These are phyloP conservation scores for Euborellia annulipes DNA, from an alignment of 1,140 invertebrate genomes.

Conservation along the genomic window DNA sequence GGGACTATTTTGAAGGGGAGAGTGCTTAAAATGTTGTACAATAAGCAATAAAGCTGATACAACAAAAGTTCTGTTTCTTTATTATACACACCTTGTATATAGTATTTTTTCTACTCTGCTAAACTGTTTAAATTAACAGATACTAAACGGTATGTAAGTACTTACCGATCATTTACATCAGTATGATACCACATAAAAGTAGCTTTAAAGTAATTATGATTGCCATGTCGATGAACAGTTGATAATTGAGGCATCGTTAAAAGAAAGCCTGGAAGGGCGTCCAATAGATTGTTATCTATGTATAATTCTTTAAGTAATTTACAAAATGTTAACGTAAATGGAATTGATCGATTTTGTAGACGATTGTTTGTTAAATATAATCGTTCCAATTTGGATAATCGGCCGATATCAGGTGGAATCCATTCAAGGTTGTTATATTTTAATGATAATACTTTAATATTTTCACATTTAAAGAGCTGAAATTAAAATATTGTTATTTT, in stretches of 20 bases:
- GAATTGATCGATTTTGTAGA: constrained; percentile 31
- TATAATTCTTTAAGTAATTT: constrained; percentile 24
- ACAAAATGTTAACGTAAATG: constrained; percentile 31
- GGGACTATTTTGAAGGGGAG: too few relatives aligned
- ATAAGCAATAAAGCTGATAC: too few relatives aligned
- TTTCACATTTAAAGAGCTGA: constrained; percentile 31
- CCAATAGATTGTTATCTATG: constrained; percentile 32
- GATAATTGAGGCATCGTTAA: constrained; percentile 27
- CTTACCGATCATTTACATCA: constrained; percentile 31
- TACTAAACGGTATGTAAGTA: too few relatives aligned
- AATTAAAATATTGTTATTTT: constrained; percentile 4
- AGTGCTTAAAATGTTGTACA: too few relatives aligned
- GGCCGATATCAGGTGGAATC: constrained; percentile 31
- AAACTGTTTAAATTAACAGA: too few relatives aligned
- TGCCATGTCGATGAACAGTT: constrained; percentile 35
- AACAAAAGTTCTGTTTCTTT: too few relatives aligned
- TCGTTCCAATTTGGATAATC: constrained; percentile 27
- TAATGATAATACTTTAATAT: constrained; percentile 24
- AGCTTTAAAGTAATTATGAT: constrained; percentile 37
- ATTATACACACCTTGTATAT: too few relatives aligned
- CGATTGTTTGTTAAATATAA: constrained; percentile 33
- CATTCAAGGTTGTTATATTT: constrained; percentile 31
- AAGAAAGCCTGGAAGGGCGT: constrained; percentile 34
- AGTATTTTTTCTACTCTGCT: too few relatives aligned
- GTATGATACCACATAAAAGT: constrained; percentile 39